Percentiles rank a stretch among this genome's conserved stretches.
Evolutionary conservation across 2,113 vertebrate species (phyloP).

Genomic region (Pycnonotus jocosus): DNA sequence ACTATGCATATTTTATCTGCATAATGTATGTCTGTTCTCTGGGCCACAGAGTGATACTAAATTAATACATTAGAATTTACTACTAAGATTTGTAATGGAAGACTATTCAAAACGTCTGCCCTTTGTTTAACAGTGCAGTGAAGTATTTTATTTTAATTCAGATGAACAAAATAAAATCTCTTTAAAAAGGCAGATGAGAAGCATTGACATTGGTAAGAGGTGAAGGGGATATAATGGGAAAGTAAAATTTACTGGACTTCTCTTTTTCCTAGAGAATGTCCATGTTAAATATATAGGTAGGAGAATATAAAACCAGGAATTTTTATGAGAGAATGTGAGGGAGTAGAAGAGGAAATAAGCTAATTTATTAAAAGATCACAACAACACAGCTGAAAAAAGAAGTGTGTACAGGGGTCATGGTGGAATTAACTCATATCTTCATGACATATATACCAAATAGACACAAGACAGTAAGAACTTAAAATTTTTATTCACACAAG

Average conservation of each 20-base stretch:
- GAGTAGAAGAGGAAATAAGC: not conserved
- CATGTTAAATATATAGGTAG: not conserved
- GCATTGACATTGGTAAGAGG: not conserved
- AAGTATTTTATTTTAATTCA: not conserved
- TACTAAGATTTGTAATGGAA: not conserved
- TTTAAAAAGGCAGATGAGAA: not conserved
- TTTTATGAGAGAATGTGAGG: not conserved
- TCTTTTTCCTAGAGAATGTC: not conserved
- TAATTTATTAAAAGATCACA: not conserved
- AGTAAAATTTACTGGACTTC: not conserved
- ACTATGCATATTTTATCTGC: not conserved
- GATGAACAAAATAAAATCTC: not conserved
- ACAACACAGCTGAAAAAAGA: not conserved
- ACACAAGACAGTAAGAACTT: rapidly evolving
- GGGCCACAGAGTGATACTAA: not conserved
- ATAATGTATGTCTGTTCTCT: not conserved
- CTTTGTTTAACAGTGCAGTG: not conserved
- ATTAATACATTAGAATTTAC: not conserved
- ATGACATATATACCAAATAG: not conserved
- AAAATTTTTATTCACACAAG: not conserved
- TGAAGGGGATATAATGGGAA: not conserved
- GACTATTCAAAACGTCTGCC: not conserved
- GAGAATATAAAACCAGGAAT: not conserved
- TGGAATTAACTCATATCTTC: not conserved
- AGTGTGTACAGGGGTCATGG: not conserved